A percentile compares a stretch with the other conserved stretches of the same genome.
Evolutionary conservation across 2,888 invertebrate genomes (phyloP).

Genomic region (Eumacrocentrus americanus): DNA sequence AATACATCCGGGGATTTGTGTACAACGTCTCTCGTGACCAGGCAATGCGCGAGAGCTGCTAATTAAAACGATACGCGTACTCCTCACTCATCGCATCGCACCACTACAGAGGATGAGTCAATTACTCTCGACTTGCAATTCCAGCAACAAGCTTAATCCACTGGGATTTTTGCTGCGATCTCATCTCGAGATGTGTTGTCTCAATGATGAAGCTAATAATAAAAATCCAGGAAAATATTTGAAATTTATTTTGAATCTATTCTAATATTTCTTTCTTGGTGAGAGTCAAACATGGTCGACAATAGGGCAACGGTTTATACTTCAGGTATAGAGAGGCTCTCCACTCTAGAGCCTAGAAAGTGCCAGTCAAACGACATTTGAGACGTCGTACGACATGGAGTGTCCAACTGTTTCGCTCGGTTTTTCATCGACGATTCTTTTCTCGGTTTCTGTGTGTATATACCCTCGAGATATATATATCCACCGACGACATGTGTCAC

Average conservation of each 20-base stretch:
- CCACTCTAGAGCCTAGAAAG: conserved; percentile 29
- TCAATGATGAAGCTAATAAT: background rate
- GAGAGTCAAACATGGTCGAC: too few species aligned
- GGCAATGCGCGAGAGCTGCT: background rate
- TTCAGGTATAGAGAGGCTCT: background rate
- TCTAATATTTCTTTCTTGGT: too few species aligned
- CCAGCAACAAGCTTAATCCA: too few species aligned
- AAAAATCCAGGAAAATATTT: too few species aligned
- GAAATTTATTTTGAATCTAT: too few species aligned
- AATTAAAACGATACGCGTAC: background rate
- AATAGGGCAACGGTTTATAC: too few species aligned
- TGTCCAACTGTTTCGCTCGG: conserved; percentile 38
- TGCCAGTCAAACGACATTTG: conserved; percentile 52
- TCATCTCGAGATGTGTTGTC: background rate
- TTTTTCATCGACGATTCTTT: background rate
- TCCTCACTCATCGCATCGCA: background rate
- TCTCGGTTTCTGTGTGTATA: background rate
- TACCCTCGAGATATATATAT: conserved; percentile 6
- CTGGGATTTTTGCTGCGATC: too few species aligned
- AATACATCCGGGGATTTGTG: background rate
- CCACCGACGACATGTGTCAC: conserved; percentile 17
- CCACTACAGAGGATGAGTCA: background rate
- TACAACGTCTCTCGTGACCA: background rate
- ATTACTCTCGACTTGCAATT: background rate
- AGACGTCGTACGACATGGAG: conserved; percentile 49